Base-by-base conservation (phyloP, 1,140 invertebrate species). In the Wiebesia pumilae region DNA sequence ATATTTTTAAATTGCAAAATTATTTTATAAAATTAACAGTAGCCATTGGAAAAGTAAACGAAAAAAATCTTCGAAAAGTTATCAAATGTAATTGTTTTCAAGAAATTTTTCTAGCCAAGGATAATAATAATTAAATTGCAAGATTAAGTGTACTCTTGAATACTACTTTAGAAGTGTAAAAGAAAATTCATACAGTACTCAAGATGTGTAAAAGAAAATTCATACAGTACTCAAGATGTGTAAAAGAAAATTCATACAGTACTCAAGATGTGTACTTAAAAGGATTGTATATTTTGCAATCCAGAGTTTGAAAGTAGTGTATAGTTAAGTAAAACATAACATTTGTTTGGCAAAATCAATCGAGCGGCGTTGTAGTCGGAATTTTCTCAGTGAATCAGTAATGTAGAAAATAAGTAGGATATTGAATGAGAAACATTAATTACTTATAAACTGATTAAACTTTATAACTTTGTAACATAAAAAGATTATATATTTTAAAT, bases 401-500 rank as follows among this genome's bases (percentile, higher is more conserved):
- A 73, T 71, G 71, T 78, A 24, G 78, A 67, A 27, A 38, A 54
- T 27, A 77, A 86, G 65, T 43, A 67, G 24, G 16, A 67, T 83
- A 40, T 67, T 30, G 19, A 67, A 69, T 30, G 51, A 77, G 21
- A 54, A 84, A 43, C 27, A 79, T 40, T 62, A 47, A 80, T 81
- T 81, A 85, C 62, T 81, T 81, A 47, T 79, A 51, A 79, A 35
- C 12, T 58, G 9, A 47, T 62, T 30, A 83, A 82, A 78, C 33
- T 82, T 69, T 67, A 67, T 78, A 83, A 82, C 30, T 69, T 77
- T 83, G 30, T 79, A 87, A 87, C 21, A 14, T 16, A 67, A 83
- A 82, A 16, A 87, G 54, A 83, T 83, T 77, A 65, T 82, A 87
- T 83, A 83, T 87, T 87, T 86, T 83, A 83, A 87, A 87, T 82